Conservation (phyloP, 2,888 invertebrate genomes). For the Apantesis nais region DNA sequence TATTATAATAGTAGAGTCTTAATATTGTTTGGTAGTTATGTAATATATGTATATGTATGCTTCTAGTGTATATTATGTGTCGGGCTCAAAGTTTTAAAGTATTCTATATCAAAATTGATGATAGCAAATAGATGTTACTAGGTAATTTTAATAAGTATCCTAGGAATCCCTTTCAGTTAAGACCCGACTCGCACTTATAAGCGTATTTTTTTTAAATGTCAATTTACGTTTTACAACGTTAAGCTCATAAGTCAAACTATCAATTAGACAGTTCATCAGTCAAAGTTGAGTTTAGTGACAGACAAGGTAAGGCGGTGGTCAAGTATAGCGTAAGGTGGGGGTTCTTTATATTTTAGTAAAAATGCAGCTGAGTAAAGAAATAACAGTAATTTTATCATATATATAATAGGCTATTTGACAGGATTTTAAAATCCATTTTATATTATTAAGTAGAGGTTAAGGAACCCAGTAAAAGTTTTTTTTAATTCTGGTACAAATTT, state of each 20-base stretch:
- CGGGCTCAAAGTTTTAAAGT: not conserved
- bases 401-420: too few relatives aligned
- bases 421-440: too few relatives aligned
- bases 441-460: too few relatives aligned
- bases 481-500: too few relatives aligned
- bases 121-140: not conserved
- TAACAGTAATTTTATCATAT: too few relatives aligned
- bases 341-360: not conserved
- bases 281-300: constrained; percentile 59
- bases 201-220: constrained; percentile 47
- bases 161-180: constrained; percentile 12
- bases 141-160: not conserved
- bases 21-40: too few relatives aligned
- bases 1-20: too few relatives aligned
- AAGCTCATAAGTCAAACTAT: constrained; percentile 77
- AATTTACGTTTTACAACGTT: constrained; percentile 56
- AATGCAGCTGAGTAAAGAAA: too few relatives aligned
- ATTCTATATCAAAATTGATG: not conserved
- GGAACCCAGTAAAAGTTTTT: too few relatives aligned
- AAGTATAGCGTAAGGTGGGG: not conserved
- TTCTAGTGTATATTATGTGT: not conserved
- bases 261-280: constrained; percentile 74
- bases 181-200: constrained; percentile 31
- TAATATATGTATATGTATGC: too few relatives aligned
- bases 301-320: constrained; percentile 43